Percentiles rank a stretch among this genome's conserved stretches.
These are phyloP conservation scores for Notiomystis cincta DNA, from an alignment of 2,113 vertebrate genomes.

Conservation along the genomic window DNA sequence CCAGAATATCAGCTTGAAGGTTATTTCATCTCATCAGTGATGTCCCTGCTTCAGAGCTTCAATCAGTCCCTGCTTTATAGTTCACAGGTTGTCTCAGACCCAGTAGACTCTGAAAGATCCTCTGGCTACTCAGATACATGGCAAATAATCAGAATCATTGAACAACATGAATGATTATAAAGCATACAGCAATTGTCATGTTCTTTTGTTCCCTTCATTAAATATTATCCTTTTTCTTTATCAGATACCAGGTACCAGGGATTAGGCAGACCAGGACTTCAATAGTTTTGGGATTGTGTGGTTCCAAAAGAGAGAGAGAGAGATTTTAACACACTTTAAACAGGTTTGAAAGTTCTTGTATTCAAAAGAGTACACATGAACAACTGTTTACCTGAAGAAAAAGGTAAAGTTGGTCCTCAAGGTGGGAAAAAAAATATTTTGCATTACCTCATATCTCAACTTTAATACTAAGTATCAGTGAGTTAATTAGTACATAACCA, in stretches of 20 bases:
- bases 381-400: constrained; percentile 55
- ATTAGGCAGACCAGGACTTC: background rate
- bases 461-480: background rate
- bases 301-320: background rate
- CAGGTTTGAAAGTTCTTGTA: background rate
- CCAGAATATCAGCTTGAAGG: background rate
- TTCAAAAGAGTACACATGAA: background rate
- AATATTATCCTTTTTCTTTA: background rate
- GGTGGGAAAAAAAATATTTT: constrained; percentile 63
- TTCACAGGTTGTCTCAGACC: constrained; percentile 64
- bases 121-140: constrained; percentile 71
- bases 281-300: background rate
- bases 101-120: constrained; percentile 70
- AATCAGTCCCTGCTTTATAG: background rate
- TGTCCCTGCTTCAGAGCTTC: background rate
- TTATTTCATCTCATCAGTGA: background rate
- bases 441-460: background rate
- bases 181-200: background rate
- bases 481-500: background rate
- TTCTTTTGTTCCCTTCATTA: background rate
- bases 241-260: background rate
- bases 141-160: constrained; percentile 3
- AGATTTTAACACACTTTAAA: accelerated
- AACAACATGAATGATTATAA: background rate
- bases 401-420: constrained; percentile 24